phyloP scores from a whole-genome alignment of 2,113 vertebrate species.

The Onychostruthus taczanowskii region DNA sequence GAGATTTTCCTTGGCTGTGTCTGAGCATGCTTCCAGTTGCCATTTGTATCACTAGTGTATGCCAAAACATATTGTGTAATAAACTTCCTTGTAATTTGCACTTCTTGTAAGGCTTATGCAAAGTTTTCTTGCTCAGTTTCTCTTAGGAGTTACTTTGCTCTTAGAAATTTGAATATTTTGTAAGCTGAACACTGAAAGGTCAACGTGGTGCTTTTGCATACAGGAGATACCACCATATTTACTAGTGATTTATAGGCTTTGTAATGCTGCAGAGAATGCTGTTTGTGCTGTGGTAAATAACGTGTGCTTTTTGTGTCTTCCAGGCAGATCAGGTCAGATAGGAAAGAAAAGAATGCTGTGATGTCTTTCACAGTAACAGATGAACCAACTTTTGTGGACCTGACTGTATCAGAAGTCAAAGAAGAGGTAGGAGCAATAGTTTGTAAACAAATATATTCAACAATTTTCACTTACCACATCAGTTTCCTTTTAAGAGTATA shows the following conservation, averaged over 20 bases:
- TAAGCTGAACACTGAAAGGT: not conserved
- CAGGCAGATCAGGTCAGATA: slow-evolving; percentile 94
- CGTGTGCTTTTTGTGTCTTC: slow-evolving; percentile 30
- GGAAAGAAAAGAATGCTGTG: slow-evolving; percentile 92
- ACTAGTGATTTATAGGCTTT: not conserved
- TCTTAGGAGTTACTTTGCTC: not conserved
- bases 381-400: slow-evolving; percentile 86
- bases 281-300: not conserved
- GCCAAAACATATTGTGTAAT: not conserved
- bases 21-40: slow-evolving; percentile 42
- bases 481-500: not conserved
- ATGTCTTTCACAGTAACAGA: slow-evolving; percentile 94
- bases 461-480: not conserved
- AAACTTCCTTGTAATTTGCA: not conserved
- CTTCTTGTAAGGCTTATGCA: not conserved
- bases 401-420: slow-evolving; percentile 86
- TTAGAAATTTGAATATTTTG: not conserved
- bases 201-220: not conserved
- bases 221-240: not conserved
- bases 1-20: slow-evolving; percentile 44
- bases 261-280: not conserved
- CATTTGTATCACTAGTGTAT: not conserved
- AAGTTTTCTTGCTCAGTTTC: not conserved
- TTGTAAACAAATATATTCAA: not conserved
- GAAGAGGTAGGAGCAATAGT: slow-evolving; percentile 82